Conservation (phyloP, 2,888 invertebrate species). For the Notodonta dromedarius region DNA sequence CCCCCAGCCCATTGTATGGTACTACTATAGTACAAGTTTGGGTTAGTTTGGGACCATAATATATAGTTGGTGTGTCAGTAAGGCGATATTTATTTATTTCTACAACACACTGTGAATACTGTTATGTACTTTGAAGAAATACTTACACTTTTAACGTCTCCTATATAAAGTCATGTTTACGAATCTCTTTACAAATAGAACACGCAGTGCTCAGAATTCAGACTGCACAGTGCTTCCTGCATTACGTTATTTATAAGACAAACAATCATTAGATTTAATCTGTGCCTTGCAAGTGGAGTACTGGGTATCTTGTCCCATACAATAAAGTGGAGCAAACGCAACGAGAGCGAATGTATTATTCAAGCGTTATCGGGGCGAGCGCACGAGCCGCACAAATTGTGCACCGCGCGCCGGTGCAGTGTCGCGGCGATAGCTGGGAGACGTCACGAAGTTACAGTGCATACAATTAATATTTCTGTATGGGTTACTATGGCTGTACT, state of each 20-base stretch:
- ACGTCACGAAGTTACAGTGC: slow-evolving; percentile 50
- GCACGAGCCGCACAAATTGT: slow-evolving; percentile 75
- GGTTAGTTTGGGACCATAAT: no score
- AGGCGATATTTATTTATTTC: no score
- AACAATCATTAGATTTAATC: slow-evolving; percentile 7
- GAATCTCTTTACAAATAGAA: neutral
- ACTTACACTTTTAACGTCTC: neutral
- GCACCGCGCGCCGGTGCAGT: slow-evolving; percentile 45
- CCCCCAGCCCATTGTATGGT: no score
- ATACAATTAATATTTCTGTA: slow-evolving; percentile 4
- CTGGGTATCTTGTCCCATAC: slow-evolving; percentile 37
- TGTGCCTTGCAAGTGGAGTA: slow-evolving; percentile 14
- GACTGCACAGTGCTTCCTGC: slow-evolving; percentile 3
- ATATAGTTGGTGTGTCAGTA: no score
- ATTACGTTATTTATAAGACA: slow-evolving; percentile 3
- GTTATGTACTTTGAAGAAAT: no score
- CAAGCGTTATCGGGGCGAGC: slow-evolving; percentile 64
- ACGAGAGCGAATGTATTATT: slow-evolving; percentile 68
- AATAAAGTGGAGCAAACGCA: slow-evolving; percentile 61
- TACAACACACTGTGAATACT: no score
- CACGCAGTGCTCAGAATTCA: neutral
- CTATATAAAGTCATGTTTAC: neutral
- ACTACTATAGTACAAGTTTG: no score
- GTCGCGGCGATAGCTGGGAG: slow-evolving; percentile 49
- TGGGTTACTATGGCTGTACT: neutral